phyloP scores from a whole-genome alignment of 2,113 vertebrate species.

The Silurus asotus region DNA sequence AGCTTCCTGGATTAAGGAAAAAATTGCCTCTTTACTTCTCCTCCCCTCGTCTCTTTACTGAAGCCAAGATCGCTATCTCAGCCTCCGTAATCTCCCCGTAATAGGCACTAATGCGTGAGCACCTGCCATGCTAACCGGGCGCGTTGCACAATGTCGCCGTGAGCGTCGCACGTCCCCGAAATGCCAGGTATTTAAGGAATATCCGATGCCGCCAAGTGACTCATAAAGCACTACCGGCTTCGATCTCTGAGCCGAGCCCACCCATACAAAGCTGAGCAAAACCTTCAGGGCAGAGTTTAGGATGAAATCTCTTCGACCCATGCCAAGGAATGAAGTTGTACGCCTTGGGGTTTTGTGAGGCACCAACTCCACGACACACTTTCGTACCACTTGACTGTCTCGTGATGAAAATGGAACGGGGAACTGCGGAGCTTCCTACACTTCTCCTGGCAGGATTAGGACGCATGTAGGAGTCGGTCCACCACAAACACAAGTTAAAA shows the following conservation, averaged over 20 bases:
- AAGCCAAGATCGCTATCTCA: conserved; percentile 57
- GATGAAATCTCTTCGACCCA: conserved; percentile 76
- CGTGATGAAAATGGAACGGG: conserved; percentile 30
- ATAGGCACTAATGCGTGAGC: conserved; percentile 79
- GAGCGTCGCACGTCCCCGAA: conserved; percentile 89
- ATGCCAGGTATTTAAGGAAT: conserved; percentile 95
- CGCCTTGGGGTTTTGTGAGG: conserved; percentile 82
- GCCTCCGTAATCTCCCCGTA: conserved; percentile 61
- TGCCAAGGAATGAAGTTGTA: conserved; percentile 79
- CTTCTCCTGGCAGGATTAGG: background rate
- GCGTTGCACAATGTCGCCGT: conserved; percentile 87
- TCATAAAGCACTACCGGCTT: conserved; percentile 83
- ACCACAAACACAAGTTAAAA: background rate
- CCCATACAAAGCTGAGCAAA: conserved; percentile 67
- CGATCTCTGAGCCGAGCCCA: conserved; percentile 65
- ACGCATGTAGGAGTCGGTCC: background rate
- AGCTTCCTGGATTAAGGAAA: conserved; percentile 54
- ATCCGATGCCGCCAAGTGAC: conserved; percentile 90
- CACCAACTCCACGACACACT: conserved; percentile 44
- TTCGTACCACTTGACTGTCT: conserved; percentile 40
- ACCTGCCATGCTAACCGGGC: conserved; percentile 89
- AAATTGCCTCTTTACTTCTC: conserved; percentile 23
- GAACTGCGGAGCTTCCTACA: background rate
- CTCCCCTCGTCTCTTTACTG: conserved; percentile 38
- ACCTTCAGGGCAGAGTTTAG: conserved; percentile 88